phyloP scores from a whole-genome alignment of 2,113 vertebrate species.

The Raphicerus campestris region DNA sequence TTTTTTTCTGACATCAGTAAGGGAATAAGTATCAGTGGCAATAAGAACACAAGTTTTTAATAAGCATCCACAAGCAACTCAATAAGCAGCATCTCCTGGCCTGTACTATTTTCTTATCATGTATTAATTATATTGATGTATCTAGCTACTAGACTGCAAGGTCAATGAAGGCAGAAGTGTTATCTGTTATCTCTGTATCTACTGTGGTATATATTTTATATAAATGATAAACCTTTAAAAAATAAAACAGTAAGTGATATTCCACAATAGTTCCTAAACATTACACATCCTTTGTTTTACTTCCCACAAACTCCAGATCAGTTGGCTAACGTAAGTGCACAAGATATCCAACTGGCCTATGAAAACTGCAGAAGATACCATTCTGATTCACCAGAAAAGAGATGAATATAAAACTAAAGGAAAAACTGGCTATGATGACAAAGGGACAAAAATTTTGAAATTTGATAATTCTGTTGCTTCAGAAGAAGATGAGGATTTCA shows the following conservation, averaged over 20 bases:
- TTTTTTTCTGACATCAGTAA: background rate
- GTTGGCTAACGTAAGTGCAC: background rate
- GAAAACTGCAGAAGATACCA: background rate
- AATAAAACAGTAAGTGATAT: background rate
- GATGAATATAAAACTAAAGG: background rate
- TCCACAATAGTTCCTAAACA: background rate
- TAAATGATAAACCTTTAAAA: background rate
- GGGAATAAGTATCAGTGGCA: background rate
- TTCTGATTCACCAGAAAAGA: background rate
- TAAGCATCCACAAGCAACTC: background rate
- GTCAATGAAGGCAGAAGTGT: background rate
- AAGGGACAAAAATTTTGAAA: background rate
- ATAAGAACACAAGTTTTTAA: background rate
- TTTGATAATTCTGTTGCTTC: background rate
- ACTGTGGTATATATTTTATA: background rate
- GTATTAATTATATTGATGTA: background rate
- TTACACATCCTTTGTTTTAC: background rate
- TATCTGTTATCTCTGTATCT: background rate
- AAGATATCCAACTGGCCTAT: background rate
- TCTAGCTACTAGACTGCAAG: background rate
- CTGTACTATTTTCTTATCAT: background rate
- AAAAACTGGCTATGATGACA: background rate
- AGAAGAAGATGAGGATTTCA: background rate
- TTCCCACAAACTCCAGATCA: background rate
- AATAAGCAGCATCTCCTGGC: background rate